These are phyloP conservation scores for Hyperoplus lanceolatus DNA, from an alignment of 2,797 vertebrate genomes.

Conservation along the genomic window DNA sequence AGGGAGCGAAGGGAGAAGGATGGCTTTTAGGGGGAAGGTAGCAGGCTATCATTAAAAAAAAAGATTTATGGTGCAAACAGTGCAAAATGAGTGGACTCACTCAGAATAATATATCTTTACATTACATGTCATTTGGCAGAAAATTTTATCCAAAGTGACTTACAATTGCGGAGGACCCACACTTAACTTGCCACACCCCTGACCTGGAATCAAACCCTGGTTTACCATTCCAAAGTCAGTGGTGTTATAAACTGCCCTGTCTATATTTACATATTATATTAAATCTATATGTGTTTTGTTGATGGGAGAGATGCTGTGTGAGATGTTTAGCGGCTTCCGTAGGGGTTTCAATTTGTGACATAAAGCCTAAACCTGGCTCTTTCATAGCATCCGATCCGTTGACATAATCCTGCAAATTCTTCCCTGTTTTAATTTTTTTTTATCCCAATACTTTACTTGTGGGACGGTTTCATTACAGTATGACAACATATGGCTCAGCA, in stretches of 20 bases:
- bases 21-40: background rate
- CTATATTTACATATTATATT: too few species aligned
- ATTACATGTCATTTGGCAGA: background rate
- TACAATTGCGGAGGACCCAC: too few species aligned
- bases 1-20: background rate
- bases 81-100: background rate
- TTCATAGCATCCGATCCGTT: background rate
- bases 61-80: background rate
- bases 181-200: too few species aligned
- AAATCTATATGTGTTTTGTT: too few species aligned
- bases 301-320: too few species aligned
- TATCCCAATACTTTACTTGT: conserved; percentile 55
- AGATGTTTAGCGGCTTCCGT: conserved; percentile 19
- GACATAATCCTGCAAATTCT: conserved; percentile 50
- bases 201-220: too few species aligned
- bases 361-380: conserved; percentile 27
- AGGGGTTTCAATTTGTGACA: conserved; percentile 23
- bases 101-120: background rate
- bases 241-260: too few species aligned
- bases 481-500: conserved; percentile 69
- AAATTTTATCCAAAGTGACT: background rate
- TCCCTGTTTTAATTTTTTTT: conserved; percentile 39
- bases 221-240: too few species aligned
- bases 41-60: background rate
- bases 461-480: conserved; percentile 60